Percentiles rank a stretch among this genome's conserved stretches.
phyloP scores from a whole-genome alignment of 1,140 invertebrate genomes.

The Leptoteleia sp. region DNA sequence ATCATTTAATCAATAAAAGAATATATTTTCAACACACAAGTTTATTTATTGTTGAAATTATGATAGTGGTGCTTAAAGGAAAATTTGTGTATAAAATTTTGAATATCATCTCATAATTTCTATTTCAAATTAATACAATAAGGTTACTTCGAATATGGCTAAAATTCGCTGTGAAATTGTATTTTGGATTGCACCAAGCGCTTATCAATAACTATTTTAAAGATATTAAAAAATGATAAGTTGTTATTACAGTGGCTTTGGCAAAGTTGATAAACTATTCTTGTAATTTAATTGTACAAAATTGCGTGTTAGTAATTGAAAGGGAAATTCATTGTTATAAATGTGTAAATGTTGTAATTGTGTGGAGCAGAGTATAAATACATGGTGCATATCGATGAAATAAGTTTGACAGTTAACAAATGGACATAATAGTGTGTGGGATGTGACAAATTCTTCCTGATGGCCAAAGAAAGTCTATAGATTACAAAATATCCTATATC shows the following conservation, averaged over 20 bases:
- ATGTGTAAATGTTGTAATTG: conserved; percentile 55
- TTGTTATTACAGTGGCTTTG: conserved; percentile 35
- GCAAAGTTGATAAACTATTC: conserved; percentile 56
- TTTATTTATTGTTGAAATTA: too few relatives aligned
- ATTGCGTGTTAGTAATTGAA: conserved; percentile 44
- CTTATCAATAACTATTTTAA: conserved; percentile 24
- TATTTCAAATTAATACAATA: conserved; percentile 29
- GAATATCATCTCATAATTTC: not conserved
- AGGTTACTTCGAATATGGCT: conserved; percentile 18
- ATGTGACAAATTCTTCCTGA: conserved; percentile 68
- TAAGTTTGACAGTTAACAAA: conserved; percentile 44
- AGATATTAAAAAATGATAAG: conserved; percentile 14
- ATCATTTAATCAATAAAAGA: not conserved
- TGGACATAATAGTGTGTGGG: conserved; percentile 34
- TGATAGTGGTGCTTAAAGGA: too few relatives aligned
- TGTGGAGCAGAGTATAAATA: conserved; percentile 54
- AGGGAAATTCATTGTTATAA: conserved; percentile 47
- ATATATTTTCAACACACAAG: not conserved
- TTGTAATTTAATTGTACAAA: conserved; percentile 69
- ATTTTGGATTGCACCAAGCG: not conserved
- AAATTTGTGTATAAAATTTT: too few relatives aligned
- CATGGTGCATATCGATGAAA: conserved; percentile 56
- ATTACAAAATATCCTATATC: conserved; percentile 57
- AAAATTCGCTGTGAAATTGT: conserved; percentile 2
- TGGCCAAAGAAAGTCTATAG: conserved; percentile 71